phyloP scores from a whole-genome alignment of 2,797 vertebrate genomes.

The Scomberomorus guttatus region DNA sequence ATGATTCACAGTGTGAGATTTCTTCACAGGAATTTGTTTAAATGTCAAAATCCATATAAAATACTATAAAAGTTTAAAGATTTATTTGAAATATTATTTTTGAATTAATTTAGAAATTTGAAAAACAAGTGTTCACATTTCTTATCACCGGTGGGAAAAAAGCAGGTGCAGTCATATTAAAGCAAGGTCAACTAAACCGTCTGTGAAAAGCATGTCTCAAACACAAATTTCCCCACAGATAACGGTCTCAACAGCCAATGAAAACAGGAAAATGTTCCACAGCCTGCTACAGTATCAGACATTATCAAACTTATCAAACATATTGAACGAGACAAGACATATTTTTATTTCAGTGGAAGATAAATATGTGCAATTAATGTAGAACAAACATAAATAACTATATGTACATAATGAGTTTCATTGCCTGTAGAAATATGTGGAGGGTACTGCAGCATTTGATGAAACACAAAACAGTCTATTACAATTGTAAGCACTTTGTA shows the following conservation, averaged over 20 bases:
- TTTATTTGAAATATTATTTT: background rate
- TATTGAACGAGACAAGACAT: background rate
- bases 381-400: background rate
- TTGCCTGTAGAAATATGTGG: background rate
- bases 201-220: constrained; percentile 16
- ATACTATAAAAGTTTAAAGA: too few relatives aligned
- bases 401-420: background rate
- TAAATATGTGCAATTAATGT: background rate
- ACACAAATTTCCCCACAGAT: constrained; percentile 47
- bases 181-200: constrained; percentile 23
- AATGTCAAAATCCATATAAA: background rate
- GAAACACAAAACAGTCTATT: too few relatives aligned
- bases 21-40: background rate
- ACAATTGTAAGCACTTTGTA: background rate
- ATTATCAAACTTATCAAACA: background rate
- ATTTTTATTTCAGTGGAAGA: background rate
- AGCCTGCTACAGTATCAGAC: background rate
- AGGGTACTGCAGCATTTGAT: too few relatives aligned
- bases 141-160: constrained; percentile 62
- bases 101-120: background rate
- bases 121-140: background rate
- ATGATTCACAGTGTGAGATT: background rate
- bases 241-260: constrained; percentile 6
- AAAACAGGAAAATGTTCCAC: constrained; percentile 22
- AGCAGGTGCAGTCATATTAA: constrained; percentile 47